Evolutionary conservation across 2,888 invertebrate species (phyloP), one percentile per base, ranked within the genome.

Genomic region (Sinotaia quadrata): DNA sequence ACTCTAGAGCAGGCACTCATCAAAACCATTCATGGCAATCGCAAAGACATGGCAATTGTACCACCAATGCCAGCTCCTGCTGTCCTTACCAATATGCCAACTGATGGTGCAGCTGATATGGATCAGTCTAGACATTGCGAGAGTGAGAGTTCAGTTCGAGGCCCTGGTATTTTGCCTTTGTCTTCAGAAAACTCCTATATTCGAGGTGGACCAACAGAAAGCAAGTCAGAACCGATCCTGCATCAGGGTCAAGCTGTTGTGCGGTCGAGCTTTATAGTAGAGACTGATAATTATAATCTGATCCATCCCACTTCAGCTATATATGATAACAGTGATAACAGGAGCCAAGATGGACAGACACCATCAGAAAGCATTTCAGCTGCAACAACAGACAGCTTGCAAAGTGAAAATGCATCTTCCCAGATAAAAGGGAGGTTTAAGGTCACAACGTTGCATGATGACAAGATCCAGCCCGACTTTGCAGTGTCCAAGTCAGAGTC

Each of bases 1-100:
- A 80, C 76, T 60, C 70, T 87, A 33, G 85, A 86, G 65, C 84
- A 86, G 71, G 85, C 84, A 18, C 68, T 86, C 37, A 84, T 84
- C 41, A 85, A 81, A 68, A 85, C 84, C 57, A 78, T 86, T 29
- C 81, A 81, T 70, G 78, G 82, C 4, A 62, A 47, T 51, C 44
- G 67, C 18, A 67, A 67, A 29, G 72, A 72, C 33, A n/a, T 51
- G 36, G 7, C 61, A 24, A 4, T n/a, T 21, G 67, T 63, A 34
- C 37, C 65, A 10, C 29, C 54, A 10, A 49, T 61, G 27, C 37
- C 52, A 10, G 52, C 56, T n/a, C 24, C 52, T 8, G 27, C 24
- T 12, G 10, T 54, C 12, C 37, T 37, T 18, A 21, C n/a, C 24
- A 37, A n/a, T 21, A 8, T 29, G 5, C 4, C 12, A n/a, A 27